These are phyloP conservation scores for Psittacus erithacus DNA, from an alignment of 2,113 vertebrate genomes.

Conservation along the genomic window DNA sequence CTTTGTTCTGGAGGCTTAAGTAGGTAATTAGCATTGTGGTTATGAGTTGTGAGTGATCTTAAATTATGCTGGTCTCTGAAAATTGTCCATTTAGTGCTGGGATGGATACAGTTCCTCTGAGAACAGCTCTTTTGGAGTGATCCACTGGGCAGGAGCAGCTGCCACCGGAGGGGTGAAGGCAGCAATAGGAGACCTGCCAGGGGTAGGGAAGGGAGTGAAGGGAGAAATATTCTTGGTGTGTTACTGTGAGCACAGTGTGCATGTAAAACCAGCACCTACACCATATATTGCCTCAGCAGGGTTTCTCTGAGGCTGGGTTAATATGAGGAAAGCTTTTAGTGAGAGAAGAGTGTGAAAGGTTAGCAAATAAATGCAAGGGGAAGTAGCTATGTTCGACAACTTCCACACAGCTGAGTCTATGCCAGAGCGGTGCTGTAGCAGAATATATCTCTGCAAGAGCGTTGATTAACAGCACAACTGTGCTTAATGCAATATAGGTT, in stretches of 20 bases:
- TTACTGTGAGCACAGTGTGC: too few relatives aligned
- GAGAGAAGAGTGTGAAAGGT: neutral
- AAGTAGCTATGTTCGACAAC: rapidly evolving
- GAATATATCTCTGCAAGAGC: neutral
- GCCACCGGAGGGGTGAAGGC: rapidly evolving
- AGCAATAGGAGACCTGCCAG: neutral
- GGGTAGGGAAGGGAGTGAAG: rapidly evolving
- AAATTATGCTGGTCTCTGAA: neutral
- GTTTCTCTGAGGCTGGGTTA: neutral
- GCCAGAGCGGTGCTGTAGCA: neutral
- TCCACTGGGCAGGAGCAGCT: neutral
- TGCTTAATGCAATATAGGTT: conserved; percentile 48
- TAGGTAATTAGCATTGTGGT: conserved; percentile 62
- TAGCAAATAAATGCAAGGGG: neutral
- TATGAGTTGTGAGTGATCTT: conserved; percentile 21
- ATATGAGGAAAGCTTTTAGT: neutral
- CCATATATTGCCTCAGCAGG: neutral
- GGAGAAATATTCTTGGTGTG: neutral
- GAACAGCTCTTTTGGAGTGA: neutral
- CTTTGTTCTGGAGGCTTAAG: conserved; percentile 75
- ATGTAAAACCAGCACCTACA: neutral
- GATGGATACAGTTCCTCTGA: neutral
- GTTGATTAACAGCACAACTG: conserved; percentile 55
- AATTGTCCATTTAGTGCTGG: neutral
- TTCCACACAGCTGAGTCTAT: neutral